Conservation (phyloP, 2,888 invertebrate species). For the Agrenia bidenticulata region DNA sequence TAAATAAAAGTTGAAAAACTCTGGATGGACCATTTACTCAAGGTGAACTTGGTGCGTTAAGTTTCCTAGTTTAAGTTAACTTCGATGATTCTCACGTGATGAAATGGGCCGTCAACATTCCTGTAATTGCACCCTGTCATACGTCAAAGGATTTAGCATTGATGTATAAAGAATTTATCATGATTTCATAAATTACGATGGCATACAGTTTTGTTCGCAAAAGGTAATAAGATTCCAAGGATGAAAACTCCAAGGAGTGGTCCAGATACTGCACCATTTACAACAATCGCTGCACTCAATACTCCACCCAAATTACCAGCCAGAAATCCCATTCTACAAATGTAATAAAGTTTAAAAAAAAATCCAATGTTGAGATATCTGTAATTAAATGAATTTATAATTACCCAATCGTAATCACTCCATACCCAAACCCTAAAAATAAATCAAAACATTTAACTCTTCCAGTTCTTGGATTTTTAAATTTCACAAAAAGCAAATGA, state of each 20-base stretch:
- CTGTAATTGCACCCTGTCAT: slow-evolving; percentile 69
- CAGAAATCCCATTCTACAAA: slow-evolving; percentile 49
- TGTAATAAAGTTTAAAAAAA: too few relatives aligned
- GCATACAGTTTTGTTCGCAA: slow-evolving; percentile 74
- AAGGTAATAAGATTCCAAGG: slow-evolving; percentile 77
- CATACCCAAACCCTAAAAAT: slow-evolving; percentile 5
- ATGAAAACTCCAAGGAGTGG: slow-evolving; percentile 69
- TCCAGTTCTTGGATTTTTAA: too few relatives aligned
- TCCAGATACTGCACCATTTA: slow-evolving; percentile 53
- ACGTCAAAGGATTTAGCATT: not conserved
- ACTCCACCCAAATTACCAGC: slow-evolving; percentile 52
- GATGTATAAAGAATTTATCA: not conserved
- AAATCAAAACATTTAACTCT: too few relatives aligned
- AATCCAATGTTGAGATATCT: too few relatives aligned
- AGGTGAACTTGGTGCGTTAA: too few relatives aligned
- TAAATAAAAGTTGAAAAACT: too few relatives aligned
- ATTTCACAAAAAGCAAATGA: too few relatives aligned
- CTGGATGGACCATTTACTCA: too few relatives aligned
- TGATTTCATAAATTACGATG: not conserved
- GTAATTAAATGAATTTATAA: too few relatives aligned
- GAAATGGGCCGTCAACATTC: slow-evolving; percentile 73
- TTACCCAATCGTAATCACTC: slow-evolving; percentile 2
- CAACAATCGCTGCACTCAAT: slow-evolving; percentile 42
- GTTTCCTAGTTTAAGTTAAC: too few relatives aligned
- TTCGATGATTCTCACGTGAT: slow-evolving; percentile 56